phyloP scores from a whole-genome alignment of 2,888 invertebrate species.

The Pseudeuparius sepicola region DNA sequence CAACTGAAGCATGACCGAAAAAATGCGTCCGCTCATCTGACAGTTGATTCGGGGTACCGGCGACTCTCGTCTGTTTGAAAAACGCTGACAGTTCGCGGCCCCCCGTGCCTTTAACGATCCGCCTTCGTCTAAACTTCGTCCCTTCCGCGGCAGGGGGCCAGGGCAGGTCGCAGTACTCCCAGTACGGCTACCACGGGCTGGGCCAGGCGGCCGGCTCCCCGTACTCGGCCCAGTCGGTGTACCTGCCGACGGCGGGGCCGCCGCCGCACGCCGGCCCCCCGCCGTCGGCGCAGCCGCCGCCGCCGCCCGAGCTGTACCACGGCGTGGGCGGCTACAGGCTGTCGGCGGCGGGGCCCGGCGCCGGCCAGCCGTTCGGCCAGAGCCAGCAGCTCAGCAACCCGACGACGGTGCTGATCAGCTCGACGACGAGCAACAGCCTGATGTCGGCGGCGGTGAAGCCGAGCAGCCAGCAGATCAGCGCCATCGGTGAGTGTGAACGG shows the following conservation, averaged over 20 bases:
- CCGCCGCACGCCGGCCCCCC: conserved; percentile 41
- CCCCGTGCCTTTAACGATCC: no score
- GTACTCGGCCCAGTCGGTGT: conserved; percentile 54
- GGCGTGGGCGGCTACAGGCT: conserved; percentile 37
- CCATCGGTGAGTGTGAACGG: conserved; percentile 62
- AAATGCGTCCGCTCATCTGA: no score
- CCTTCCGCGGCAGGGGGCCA: no score
- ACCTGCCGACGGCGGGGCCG: conserved; percentile 42
- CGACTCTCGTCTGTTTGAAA: no score
- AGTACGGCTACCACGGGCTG: conserved; percentile 51
- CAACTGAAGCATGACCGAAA: no score
- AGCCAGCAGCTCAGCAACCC: conserved; percentile 76
- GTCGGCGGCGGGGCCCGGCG: conserved; percentile 45
- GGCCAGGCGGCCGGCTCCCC: conserved; percentile 48
- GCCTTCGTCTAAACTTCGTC: no score
- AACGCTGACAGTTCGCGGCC: no score
- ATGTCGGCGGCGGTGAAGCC: conserved; percentile 85
- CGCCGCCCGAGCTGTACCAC: conserved; percentile 64
- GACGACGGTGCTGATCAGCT: conserved; percentile 79
- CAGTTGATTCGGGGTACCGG: no score
- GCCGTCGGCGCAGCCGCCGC: conserved; percentile 42
- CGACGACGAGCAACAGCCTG: conserved; percentile 75
- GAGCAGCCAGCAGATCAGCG: conserved; percentile 70
- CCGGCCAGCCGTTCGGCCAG: conserved; percentile 70
- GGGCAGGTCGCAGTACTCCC: conserved; percentile 70